A percentile compares a stretch with the other conserved stretches of the same genome.
phyloP scores from a whole-genome alignment of 2,888 invertebrate genomes.

The Dryadula phaetusa region DNA sequence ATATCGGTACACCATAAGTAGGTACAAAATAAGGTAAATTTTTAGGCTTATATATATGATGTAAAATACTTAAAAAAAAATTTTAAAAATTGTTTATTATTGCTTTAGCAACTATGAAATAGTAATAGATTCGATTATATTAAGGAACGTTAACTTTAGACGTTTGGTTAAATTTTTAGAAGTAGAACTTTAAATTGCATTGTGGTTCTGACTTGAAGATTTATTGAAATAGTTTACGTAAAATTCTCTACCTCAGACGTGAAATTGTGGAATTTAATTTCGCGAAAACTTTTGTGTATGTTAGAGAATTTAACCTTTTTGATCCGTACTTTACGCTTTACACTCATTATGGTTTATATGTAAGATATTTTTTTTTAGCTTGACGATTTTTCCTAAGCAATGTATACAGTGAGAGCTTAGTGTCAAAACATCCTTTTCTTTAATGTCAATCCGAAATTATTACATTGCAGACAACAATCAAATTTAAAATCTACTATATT shows the following conservation, averaged over 20 bases:
- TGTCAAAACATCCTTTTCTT: too few species aligned
- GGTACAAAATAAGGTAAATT: too few species aligned
- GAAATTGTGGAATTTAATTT: conserved; percentile 35
- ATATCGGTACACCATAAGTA: too few species aligned
- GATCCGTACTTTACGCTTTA: neutral
- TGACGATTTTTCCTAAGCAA: too few species aligned
- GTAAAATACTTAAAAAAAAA: too few species aligned
- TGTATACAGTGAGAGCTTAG: too few species aligned
- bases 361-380: neutral
- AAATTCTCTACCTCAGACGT: conserved; percentile 12
- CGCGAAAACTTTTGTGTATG: conserved; percentile 17
- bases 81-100: too few species aligned
- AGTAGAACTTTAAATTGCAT: neutral
- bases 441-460: too few species aligned
- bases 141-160: neutral
- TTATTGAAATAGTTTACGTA: conserved; percentile 28
- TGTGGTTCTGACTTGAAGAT: conserved; percentile 19
- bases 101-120: neutral
- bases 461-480: too few species aligned
- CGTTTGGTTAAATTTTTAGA: conserved; percentile 5
- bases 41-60: too few species aligned
- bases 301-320: neutral
- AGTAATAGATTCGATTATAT: neutral
- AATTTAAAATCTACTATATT: too few species aligned
- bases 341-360: neutral